Conservation (phyloP, 2,888 invertebrate genomes). For the Liodrosophila aerea region DNA sequence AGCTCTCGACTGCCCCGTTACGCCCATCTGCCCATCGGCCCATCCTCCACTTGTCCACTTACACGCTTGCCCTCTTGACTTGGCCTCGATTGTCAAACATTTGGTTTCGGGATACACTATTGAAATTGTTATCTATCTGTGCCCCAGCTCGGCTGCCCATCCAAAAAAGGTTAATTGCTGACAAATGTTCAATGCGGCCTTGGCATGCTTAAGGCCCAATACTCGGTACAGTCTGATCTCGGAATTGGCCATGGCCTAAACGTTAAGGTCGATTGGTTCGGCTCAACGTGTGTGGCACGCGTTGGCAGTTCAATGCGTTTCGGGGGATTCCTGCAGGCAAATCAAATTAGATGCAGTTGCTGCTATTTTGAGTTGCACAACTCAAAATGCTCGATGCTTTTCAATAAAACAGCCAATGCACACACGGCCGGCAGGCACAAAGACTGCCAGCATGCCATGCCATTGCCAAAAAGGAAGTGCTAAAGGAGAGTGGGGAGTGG, state of each 20-base stretch:
- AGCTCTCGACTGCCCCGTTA: slow-evolving; percentile 36
- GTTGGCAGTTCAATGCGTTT: neutral
- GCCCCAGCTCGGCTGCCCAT: too few relatives aligned
- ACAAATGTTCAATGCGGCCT: slow-evolving; percentile 12
- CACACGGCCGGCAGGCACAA: slow-evolving; percentile 11
- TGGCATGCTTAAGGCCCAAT: neutral
- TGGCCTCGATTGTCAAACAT: slow-evolving; percentile 37
- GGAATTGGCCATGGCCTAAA: too few relatives aligned
- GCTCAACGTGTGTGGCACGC: too few relatives aligned
- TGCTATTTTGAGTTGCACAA: slow-evolving; percentile 1
- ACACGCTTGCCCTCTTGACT: slow-evolving; percentile 16
- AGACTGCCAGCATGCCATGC: slow-evolving; percentile 7
- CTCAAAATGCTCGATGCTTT: slow-evolving; percentile 58
- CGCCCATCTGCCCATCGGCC: neutral
- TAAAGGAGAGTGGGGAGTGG: neutral
- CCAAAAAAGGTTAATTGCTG: slow-evolving; percentile 63
- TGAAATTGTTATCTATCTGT: neutral
- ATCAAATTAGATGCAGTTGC: slow-evolving; percentile 59
- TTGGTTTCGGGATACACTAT: neutral
- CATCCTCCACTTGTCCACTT: neutral
- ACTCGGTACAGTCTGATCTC: neutral
- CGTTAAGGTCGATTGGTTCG: too few relatives aligned
- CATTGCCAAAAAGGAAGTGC: neutral
- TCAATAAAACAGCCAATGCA: slow-evolving; percentile 60
- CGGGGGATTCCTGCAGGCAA: slow-evolving; percentile 42